These are phyloP conservation scores for Gymnothorax reevesii DNA, from an alignment of 2,797 vertebrate genomes.

Conservation along the genomic window DNA sequence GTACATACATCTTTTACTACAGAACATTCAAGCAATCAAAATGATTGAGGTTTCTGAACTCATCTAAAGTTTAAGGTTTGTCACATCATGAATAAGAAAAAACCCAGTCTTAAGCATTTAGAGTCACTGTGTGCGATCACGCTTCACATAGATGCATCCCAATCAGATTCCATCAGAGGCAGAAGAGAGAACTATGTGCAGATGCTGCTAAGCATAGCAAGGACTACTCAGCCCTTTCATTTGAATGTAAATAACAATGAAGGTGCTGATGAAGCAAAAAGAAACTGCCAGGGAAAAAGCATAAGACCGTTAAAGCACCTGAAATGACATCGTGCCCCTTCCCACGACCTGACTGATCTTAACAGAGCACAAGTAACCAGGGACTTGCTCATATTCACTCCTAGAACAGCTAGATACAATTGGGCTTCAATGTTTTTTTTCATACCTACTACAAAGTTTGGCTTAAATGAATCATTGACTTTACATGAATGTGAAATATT, in stretches of 20 bases:
- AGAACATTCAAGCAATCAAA: constrained; percentile 74
- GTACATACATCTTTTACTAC: constrained; percentile 58
- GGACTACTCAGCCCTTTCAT: background rate
- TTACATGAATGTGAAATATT: constrained; percentile 68
- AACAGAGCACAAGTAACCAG: constrained; percentile 7
- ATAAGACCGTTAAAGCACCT: constrained; percentile 53
- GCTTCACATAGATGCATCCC: constrained; percentile 43
- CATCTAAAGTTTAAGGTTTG: constrained; percentile 64
- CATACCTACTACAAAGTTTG: constrained; percentile 58
- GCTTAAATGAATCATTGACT: constrained; percentile 35
- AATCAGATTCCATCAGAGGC: constrained; percentile 59
- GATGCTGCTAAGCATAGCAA: background rate
- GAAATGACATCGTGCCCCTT: background rate
- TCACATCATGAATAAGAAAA: constrained; percentile 55
- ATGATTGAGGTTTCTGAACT: constrained; percentile 58
- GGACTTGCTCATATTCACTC: constrained; percentile 11
- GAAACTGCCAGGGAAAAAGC: constrained; percentile 18
- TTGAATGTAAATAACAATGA: constrained; percentile 47
- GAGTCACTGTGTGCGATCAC: constrained; percentile 53
- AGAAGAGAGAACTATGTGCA: constrained; percentile 47
- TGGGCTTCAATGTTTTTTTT: constrained; percentile 41
- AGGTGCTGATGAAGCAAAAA: constrained; percentile 39
- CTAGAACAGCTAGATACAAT: constrained; percentile 35
- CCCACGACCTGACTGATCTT: background rate
- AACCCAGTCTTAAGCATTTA: constrained; percentile 41